phyloP scores from a whole-genome alignment of 2,797 vertebrate genomes.

The Gallirallus australis region DNA sequence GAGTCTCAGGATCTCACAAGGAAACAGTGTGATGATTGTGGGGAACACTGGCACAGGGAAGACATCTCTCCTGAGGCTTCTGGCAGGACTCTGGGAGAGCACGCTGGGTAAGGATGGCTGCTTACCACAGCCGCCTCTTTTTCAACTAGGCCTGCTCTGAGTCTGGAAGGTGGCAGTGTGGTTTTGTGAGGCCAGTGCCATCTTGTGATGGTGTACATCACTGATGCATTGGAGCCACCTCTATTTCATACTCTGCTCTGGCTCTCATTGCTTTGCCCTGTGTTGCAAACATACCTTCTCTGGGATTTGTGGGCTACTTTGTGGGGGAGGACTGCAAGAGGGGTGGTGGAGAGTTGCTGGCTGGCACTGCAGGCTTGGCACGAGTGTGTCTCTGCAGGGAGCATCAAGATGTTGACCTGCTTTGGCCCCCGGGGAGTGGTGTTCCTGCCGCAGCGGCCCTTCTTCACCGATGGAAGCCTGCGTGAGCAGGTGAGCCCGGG shows the following conservation, averaged over 20 bases:
- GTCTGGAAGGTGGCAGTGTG: neutral
- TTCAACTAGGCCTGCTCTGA: neutral
- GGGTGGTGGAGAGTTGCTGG: neutral
- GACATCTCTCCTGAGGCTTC: constrained; percentile 91
- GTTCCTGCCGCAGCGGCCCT: constrained; percentile 94
- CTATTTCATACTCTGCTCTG: neutral
- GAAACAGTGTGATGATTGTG: constrained; percentile 89
- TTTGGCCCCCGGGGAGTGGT: constrained; percentile 94
- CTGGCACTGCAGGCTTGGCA: neutral
- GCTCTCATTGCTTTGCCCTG: neutral
- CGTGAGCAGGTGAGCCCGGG: constrained; percentile 89
- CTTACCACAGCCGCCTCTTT: neutral
- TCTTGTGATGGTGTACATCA: neutral
- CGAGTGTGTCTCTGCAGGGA: constrained; percentile 79
- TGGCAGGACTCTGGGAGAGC: constrained; percentile 91
- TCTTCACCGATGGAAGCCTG: constrained; percentile 94
- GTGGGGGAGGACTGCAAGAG: neutral
- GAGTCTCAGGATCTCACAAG: constrained; percentile 86
- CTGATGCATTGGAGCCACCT: neutral
- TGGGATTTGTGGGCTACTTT: neutral
- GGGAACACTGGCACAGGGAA: constrained; percentile 97
- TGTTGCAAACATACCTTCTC: neutral
- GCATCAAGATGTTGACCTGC: constrained; percentile 86
- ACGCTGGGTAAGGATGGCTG: constrained; percentile 78
- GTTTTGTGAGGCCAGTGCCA: neutral